These are phyloP conservation scores for Drosophila insularis DNA, from an alignment of 1,140 invertebrate species.

Conservation along the genomic window DNA sequence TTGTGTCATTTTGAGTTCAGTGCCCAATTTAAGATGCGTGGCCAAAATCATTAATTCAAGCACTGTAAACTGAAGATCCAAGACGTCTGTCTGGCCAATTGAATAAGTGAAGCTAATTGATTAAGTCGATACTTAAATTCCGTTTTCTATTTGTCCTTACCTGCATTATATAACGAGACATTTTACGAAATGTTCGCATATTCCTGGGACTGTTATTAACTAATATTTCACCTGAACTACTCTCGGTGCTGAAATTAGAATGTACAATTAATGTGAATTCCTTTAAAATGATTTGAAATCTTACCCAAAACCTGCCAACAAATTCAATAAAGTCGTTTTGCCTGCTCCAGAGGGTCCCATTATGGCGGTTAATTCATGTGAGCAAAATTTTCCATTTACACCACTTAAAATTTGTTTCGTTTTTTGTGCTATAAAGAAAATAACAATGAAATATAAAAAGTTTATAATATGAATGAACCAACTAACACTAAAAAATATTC, in stretches of 20 bases:
- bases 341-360: conserved; percentile 94
- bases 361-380: conserved; percentile 87
- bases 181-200: conserved; percentile 90
- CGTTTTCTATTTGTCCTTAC: conserved; percentile 8
- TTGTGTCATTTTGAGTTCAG: conserved; percentile 84
- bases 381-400: conserved; percentile 78
- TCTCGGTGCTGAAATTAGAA: conserved; percentile 49
- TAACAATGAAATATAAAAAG: not conserved
- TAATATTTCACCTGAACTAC: conserved; percentile 86
- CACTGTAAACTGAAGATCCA: conserved; percentile 93
- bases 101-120: not conserved
- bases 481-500: no score
- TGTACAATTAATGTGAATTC: not conserved
- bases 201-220: conserved; percentile 90
- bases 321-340: conserved; percentile 93
- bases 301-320: conserved; percentile 93
- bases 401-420: conserved; percentile 63
- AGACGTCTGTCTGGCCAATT: conserved; percentile 87
- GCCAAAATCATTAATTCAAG: conserved; percentile 93
- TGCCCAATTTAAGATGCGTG: conserved; percentile 93
- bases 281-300: not conserved
- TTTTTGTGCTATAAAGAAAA: conserved; percentile 34
- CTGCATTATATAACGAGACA: conserved; percentile 97
- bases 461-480: no score
- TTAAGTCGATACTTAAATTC: no score